A percentile compares a stretch with the other conserved stretches of the same genome.
phyloP scores from a whole-genome alignment of 2,113 vertebrate genomes.

The Pongo abelii region DNA sequence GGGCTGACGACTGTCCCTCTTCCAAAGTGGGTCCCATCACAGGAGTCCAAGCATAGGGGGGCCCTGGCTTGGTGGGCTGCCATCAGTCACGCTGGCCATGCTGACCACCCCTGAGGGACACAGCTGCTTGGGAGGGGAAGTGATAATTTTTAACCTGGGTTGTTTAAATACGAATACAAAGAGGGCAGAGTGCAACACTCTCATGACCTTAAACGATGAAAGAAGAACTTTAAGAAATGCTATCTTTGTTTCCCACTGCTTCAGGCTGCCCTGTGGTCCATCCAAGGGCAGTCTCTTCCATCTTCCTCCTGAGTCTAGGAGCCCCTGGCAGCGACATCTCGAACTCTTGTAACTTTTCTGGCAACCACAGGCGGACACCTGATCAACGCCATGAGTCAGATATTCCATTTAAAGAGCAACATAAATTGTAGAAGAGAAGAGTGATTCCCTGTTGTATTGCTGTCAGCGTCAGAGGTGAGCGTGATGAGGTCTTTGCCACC shows the following conservation, averaged over 20 bases:
- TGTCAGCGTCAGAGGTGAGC: too few species aligned
- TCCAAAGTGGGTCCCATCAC: background rate
- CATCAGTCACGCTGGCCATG: background rate
- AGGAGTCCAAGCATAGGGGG: too few species aligned
- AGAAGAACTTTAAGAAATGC: background rate
- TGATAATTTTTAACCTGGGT: background rate
- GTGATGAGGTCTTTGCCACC: fast-evolving
- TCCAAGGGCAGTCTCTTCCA: background rate
- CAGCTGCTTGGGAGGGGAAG: background rate
- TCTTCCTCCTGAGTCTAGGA: background rate
- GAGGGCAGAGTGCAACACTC: background rate
- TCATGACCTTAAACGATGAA: background rate
- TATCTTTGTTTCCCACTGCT: too few species aligned
- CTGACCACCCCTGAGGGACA: background rate
- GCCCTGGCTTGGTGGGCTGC: background rate
- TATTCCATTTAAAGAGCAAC: background rate
- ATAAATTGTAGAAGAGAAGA: too few species aligned
- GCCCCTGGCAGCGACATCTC: too few species aligned
- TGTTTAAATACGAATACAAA: background rate
- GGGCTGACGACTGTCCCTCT: background rate
- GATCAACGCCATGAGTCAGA: fast-evolving
- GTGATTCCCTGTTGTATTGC: fast-evolving
- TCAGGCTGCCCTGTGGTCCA: too few species aligned
- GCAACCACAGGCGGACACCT: background rate
- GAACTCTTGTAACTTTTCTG: background rate